Conservation (phyloP, 1,140 invertebrate species). For the Zaprionus kolodkinae region DNA sequence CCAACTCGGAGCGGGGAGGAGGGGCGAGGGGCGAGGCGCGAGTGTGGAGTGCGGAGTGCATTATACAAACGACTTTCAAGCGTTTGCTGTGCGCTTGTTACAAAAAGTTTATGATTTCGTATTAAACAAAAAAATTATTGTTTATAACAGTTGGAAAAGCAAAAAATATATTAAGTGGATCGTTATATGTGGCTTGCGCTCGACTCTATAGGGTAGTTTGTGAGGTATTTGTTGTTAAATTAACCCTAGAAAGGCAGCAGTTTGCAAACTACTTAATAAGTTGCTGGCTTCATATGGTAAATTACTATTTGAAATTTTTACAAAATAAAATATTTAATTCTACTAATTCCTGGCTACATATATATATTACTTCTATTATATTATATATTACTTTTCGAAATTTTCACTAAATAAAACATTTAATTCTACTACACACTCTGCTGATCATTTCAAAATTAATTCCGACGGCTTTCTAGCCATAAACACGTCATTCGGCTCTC, state of each 20-base stretch:
- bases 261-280: neutral
- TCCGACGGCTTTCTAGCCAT: slow-evolving; percentile 28
- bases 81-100: slow-evolving; percentile 76
- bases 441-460: neutral
- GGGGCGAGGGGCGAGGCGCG: neutral
- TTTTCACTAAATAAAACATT: too few relatives aligned
- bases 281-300: neutral
- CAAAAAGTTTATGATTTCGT: slow-evolving; percentile 79
- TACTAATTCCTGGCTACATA: too few relatives aligned
- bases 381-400: too few relatives aligned
- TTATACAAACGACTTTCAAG: slow-evolving; percentile 71
- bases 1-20: slow-evolving; percentile 41
- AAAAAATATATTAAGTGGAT: slow-evolving; percentile 61
- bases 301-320: neutral
- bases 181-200: slow-evolving; percentile 25
- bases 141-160: slow-evolving; percentile 59
- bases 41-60: slow-evolving; percentile 64
- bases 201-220: neutral
- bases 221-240: slow-evolving; percentile 26
- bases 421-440: neutral
- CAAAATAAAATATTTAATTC: neutral
- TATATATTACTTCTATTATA: too few relatives aligned
- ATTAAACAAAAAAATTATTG: slow-evolving; percentile 81
- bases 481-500: slow-evolving; percentile 1
- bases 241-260: slow-evolving; percentile 27